Conservation (phyloP, 2,113 vertebrate species). For the Marmota monax region DNA sequence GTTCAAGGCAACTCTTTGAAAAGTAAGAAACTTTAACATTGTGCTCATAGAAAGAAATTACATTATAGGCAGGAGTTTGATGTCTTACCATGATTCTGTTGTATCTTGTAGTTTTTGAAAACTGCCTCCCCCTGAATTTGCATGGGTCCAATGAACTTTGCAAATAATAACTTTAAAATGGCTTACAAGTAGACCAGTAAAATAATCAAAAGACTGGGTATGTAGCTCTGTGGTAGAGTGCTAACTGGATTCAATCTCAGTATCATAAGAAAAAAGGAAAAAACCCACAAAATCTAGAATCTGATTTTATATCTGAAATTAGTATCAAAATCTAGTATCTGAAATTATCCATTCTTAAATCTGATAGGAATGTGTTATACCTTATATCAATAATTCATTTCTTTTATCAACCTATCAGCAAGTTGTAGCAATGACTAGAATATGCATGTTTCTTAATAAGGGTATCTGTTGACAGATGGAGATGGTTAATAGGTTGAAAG, state of each 20-base stretch:
- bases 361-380: not conserved
- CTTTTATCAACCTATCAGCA: slow-evolving; percentile 48
- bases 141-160: slow-evolving; percentile 39
- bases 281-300: not conserved
- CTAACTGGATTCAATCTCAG: not conserved
- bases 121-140: not conserved
- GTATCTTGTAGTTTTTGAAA: slow-evolving; percentile 3
- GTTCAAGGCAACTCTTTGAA: slow-evolving; percentile 27
- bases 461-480: not conserved
- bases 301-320: not conserved
- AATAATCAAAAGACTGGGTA: not conserved
- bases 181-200: not conserved
- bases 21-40: not conserved
- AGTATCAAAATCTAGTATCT: not conserved
- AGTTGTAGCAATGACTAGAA: not conserved
- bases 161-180: slow-evolving; percentile 21
- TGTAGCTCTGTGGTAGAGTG: not conserved
- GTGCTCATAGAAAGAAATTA: slow-evolving; percentile 48
- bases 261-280: not conserved
- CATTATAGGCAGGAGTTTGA: not conserved
- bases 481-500: not conserved
- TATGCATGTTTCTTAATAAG: not conserved
- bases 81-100: not conserved
- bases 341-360: not conserved
- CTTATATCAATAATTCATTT: not conserved